A percentile compares a stretch with the other conserved stretches of the same genome.
Conservation (phyloP, 2,888 invertebrate genomes). For the Aphrophora alni region DNA sequence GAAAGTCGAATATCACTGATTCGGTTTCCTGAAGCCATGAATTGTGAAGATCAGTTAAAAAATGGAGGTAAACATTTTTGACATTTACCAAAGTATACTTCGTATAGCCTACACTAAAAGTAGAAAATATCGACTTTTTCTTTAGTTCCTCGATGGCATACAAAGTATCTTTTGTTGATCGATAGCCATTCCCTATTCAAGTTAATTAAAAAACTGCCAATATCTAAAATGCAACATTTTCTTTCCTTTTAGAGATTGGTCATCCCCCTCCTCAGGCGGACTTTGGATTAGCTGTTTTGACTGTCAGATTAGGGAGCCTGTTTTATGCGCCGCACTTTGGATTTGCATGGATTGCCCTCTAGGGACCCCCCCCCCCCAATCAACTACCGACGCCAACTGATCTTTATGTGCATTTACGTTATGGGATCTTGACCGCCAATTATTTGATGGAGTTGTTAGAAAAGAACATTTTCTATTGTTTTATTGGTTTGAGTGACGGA, state of each 20-base stretch:
- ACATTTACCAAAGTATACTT: no score
- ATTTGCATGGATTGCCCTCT: slow-evolving; percentile 27
- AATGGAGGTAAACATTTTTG: no score
- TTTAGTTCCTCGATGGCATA: no score
- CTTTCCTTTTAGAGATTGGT: not conserved
- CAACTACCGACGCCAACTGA: not conserved
- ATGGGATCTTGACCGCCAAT: not conserved
- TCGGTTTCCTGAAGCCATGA: no score
- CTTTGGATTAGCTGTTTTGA: slow-evolving; percentile 16
- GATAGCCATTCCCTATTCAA: no score
- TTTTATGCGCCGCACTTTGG: slow-evolving; percentile 13
- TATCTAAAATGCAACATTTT: not conserved
- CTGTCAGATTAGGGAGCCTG: slow-evolving; percentile 15
- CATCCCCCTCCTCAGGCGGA: not conserved
- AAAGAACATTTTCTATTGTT: no score
- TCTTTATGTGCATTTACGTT: not conserved
- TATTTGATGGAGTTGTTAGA: not conserved
- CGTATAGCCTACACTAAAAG: no score
- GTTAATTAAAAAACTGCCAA: not conserved
- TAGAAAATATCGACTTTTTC: no score
- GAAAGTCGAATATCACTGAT: no score
- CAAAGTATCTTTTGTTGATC: no score
- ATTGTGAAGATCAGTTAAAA: no score
- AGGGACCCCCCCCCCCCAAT: slow-evolving; percentile 6
- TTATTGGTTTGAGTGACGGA: no score